These are phyloP conservation scores for Coreius guichenoti DNA, from an alignment of 2,797 vertebrate species.

Conservation along the genomic window DNA sequence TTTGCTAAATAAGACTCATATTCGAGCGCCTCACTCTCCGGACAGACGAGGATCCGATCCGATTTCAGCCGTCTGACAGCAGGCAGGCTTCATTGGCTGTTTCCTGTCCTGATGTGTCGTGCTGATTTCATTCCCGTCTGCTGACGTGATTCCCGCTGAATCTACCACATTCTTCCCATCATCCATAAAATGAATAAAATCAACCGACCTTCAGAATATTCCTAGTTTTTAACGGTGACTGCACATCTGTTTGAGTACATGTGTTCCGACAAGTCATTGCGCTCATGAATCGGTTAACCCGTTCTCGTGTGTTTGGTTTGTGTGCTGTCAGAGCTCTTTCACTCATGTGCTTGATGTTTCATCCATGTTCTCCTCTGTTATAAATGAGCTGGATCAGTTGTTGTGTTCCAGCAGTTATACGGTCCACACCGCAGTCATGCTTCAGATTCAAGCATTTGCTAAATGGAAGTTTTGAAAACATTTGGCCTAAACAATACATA, in stretches of 20 bases:
- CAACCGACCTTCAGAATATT: neutral
- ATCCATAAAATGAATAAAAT: too few relatives aligned
- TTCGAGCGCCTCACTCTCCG: neutral
- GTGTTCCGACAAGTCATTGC: neutral
- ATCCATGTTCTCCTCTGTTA: neutral
- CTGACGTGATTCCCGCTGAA: neutral
- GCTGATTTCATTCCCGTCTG: neutral
- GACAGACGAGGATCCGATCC: neutral
- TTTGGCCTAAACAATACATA: neutral
- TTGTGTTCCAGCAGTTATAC: neutral
- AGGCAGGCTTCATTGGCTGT: conserved; percentile 65
- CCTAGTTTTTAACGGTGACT: neutral
- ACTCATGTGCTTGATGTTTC: neutral
- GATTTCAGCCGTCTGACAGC: conserved; percentile 63
- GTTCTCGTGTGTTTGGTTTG: neutral
- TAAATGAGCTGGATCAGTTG: too few relatives aligned
- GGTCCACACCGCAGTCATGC: neutral
- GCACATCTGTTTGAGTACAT: neutral
- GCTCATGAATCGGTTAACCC: neutral
- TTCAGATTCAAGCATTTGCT: neutral
- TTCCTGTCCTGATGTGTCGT: neutral
- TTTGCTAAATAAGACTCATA: neutral
- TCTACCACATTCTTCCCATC: neutral
- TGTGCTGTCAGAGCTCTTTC: neutral
- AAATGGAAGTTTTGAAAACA: neutral